A percentile compares a stretch with the other conserved stretches of the same genome.
phyloP scores from a whole-genome alignment of 2,113 vertebrate genomes.

The Origma solitaria region DNA sequence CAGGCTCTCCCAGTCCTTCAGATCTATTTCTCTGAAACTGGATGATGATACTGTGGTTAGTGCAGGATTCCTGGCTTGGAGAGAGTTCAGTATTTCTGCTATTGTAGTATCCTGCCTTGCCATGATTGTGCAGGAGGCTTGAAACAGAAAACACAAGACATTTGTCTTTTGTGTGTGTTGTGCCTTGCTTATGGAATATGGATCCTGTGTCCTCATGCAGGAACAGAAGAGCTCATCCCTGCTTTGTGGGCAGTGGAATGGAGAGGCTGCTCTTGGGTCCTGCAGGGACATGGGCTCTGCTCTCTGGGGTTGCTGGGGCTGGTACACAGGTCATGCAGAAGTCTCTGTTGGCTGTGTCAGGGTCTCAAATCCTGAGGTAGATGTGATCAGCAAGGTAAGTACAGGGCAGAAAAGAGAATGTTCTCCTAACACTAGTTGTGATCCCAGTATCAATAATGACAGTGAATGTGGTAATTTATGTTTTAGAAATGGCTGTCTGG shows the following conservation, averaged over 20 bases:
- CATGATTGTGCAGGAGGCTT: neutral
- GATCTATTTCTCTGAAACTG: neutral
- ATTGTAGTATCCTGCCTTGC: neutral
- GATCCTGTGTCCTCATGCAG: fast-evolving
- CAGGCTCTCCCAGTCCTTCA: neutral
- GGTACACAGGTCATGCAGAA: neutral
- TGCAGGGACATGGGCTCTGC: neutral
- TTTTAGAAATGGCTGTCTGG: neutral
- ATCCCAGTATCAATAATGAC: neutral
- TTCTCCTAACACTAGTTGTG: neutral
- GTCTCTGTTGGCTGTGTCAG: neutral
- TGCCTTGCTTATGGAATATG: neutral
- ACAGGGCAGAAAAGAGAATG: neutral
- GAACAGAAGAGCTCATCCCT: fast-evolving
- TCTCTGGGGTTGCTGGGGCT: neutral
- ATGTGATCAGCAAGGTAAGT: neutral
- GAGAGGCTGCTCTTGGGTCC: neutral
- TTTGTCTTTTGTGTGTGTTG: neutral
- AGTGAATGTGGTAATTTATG: neutral
- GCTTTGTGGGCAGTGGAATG: neutral
- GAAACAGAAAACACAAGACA: neutral
- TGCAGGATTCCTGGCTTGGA: neutral
- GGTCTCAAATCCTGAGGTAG: neutral
- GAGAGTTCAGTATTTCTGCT: neutral
- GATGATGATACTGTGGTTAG: neutral